These are phyloP conservation scores for Athetis lepigone DNA, from an alignment of 2,888 invertebrate species.

Conservation along the genomic window DNA sequence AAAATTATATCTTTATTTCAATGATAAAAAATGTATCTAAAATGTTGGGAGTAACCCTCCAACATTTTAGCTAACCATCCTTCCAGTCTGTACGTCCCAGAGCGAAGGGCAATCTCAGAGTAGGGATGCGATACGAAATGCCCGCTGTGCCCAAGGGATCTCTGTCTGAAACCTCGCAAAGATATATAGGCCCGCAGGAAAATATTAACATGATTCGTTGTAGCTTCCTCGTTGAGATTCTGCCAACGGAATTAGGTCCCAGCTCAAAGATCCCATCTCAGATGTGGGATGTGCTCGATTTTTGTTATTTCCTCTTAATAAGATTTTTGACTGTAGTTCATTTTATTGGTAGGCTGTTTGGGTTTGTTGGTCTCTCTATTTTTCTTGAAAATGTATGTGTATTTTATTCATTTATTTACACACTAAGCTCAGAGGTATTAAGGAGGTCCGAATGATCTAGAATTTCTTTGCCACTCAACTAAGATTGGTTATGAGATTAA, in stretches of 20 bases:
- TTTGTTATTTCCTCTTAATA: constrained; percentile 60
- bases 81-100: constrained; percentile 48
- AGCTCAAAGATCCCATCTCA: constrained; percentile 53
- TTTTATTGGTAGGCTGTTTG: constrained; percentile 29
- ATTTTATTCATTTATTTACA: no score
- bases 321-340: constrained; percentile 38
- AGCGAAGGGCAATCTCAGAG: constrained; percentile 75
- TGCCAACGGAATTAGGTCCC: constrained; percentile 61
- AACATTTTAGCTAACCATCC: constrained; percentile 16
- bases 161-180: constrained; percentile 63
- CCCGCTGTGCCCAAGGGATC: constrained; percentile 73
- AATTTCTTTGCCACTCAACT: no score
- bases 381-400: no score
- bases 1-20: no score
- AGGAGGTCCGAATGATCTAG: no score
- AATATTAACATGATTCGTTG: constrained; percentile 73
- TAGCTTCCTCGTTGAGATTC: constrained; percentile 64
- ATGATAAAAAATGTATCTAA: background rate
- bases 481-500: no score
- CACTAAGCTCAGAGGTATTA: no score
- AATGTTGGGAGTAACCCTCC: no score
- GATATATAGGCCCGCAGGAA: constrained; percentile 72
- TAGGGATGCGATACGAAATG: constrained; percentile 77
- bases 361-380: no score
- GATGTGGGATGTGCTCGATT: constrained; percentile 50